Evolutionary conservation across 2,888 invertebrate genomes (phyloP).

Genomic region (Lasioglossum calceatum): DNA sequence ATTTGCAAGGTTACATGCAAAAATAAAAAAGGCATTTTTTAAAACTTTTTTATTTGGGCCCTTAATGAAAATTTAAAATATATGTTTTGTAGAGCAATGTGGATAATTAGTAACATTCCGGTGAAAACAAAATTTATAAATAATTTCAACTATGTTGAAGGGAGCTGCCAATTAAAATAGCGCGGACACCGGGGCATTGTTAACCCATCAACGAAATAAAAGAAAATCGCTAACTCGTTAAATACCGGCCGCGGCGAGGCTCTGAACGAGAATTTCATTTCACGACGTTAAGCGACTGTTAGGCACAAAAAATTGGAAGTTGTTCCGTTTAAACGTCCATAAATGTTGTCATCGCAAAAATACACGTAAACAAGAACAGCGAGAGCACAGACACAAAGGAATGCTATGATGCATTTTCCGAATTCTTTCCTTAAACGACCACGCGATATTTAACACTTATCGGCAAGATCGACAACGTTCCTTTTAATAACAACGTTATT

Average conservation of each 20-base stretch:
- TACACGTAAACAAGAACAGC: neutral
- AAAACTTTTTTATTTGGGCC: too few species aligned
- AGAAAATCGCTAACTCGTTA: neutral
- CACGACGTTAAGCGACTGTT: neutral
- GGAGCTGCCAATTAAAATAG: neutral
- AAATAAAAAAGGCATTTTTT: too few species aligned
- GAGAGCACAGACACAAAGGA: neutral
- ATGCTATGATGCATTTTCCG: neutral
- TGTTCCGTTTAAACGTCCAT: constrained; percentile 5
- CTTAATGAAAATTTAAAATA: too few species aligned
- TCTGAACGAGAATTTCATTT: neutral
- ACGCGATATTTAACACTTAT: neutral
- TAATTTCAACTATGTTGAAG: neutral
- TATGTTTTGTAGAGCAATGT: neutral
- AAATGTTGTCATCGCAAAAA: neutral
- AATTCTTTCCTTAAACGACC: neutral
- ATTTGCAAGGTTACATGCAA: too few species aligned
- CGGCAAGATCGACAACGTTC: neutral
- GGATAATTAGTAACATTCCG: neutral
- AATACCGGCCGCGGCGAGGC: neutral
- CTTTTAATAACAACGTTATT: neutral
- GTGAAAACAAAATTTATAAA: neutral
- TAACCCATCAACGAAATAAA: neutral
- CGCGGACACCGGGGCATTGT: neutral
- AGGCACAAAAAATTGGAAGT: neutral